Evolutionary conservation across 2,113 vertebrate genomes (phyloP), one percentile per base, ranked within the genome.

Genomic region (Guaruba guarouba): DNA sequence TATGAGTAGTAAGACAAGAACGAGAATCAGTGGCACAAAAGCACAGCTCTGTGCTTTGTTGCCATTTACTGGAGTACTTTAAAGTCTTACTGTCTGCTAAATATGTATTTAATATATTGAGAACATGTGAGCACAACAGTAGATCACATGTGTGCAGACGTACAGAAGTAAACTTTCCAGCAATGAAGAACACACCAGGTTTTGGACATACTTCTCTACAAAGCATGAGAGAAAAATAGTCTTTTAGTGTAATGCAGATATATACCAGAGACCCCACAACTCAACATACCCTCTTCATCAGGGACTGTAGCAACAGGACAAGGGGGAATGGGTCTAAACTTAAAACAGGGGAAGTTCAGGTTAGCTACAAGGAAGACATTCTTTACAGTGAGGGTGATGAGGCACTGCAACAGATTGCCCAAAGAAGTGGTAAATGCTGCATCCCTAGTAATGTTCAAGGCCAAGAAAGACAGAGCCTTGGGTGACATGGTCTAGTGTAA

Each of bases 1-100:
- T 19, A 3, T 0, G 0, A 15, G 13, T 10, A 43, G 17, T 5
- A 6, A 71, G 20, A 11, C 20, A 49, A n/a, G 31, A 63, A 71
- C 16, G 62, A 54, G 29, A 69, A 74, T 11, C 35, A 79, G 17
- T 6, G 37, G 5, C 27, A 61, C 13, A 86, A 62, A 75, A 69
- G 20, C 27, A 68, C 7, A 79, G 29, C 13, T 76, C 17, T 90
- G 28, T 19, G 5, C 33, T 59, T 27, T 37, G 4, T 0, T 74
- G 51, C 17, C 39, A 14, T 79, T 90, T 37, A 54, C 8, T 43
- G 27, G 10, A 74, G 46, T 48, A 54, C 71, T 77, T 83, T 39
- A 51, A 55, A 51, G 22, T 81, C 28, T 17, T 41, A 18, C 19
- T 55, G 14, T 69, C 39, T 52, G 28, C 23, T 83, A 82, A 71